phyloP scores from a whole-genome alignment of 2,888 invertebrate genomes.

The Thereva nobilitata region DNA sequence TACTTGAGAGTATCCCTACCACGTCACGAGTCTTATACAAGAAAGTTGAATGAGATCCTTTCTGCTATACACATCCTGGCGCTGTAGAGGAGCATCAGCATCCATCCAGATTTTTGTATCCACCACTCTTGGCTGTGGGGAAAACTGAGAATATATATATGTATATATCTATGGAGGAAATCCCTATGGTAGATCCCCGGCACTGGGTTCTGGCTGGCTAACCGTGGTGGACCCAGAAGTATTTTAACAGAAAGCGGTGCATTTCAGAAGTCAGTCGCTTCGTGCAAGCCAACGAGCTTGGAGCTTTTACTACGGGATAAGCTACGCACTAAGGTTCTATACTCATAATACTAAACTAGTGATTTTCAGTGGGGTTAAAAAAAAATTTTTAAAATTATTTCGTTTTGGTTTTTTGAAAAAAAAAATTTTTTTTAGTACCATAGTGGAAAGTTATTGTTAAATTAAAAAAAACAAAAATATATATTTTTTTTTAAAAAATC shows the following conservation, averaged over 20 bases:
- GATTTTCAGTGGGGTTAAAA: not conserved
- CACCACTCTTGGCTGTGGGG: not conserved
- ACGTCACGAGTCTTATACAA: no score
- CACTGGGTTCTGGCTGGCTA: constrained; percentile 4
- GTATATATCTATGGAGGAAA: constrained; percentile 7
- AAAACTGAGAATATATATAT: no score
- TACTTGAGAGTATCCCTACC: no score
- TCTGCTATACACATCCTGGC: no score
- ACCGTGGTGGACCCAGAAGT: not conserved
- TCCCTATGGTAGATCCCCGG: constrained; percentile 21
- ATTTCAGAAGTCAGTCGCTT: constrained; percentile 40
- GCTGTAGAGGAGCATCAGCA: no score
- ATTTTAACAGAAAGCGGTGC: constrained; percentile 39
- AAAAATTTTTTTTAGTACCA: no score
- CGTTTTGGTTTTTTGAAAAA: no score
- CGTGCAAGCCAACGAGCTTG: constrained; percentile 38
- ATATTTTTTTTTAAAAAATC: not conserved
- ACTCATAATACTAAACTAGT: not conserved
- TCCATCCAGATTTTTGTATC: not conserved
- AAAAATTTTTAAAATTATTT: no score
- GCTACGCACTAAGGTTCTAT: not conserved
- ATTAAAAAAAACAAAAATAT: no score
- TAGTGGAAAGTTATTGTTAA: no score
- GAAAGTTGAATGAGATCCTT: no score
- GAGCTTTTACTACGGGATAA: constrained; percentile 19